These are phyloP conservation scores for Macropus fuliginosus DNA, from an alignment of 2,797 vertebrate genomes.

Conservation along the genomic window DNA sequence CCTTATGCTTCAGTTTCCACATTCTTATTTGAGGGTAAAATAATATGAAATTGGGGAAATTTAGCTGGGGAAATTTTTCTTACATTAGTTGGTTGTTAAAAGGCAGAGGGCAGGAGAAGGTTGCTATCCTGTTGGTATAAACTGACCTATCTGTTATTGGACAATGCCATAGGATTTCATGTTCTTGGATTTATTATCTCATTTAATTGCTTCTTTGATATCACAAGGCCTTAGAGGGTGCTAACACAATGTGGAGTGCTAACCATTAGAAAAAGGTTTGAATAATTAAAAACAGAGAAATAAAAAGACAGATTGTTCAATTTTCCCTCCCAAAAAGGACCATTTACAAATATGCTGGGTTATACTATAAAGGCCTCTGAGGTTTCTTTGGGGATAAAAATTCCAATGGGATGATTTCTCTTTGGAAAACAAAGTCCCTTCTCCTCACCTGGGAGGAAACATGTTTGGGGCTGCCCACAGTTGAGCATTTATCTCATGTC, in stretches of 20 bases:
- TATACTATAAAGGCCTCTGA: background rate
- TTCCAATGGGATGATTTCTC: background rate
- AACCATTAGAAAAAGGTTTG: background rate
- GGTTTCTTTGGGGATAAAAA: conserved; percentile 37
- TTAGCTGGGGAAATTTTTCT: background rate
- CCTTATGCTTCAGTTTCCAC: background rate
- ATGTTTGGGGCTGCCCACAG: conserved; percentile 11
- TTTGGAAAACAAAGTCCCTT: background rate
- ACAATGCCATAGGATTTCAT: background rate
- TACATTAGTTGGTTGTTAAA: background rate
- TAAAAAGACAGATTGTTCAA: conserved; percentile 12
- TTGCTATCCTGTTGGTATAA: background rate
- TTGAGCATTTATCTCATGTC: conserved; percentile 47
- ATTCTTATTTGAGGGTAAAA: background rate
- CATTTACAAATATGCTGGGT: conserved; percentile 26
- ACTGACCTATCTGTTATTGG: conserved; percentile 11
- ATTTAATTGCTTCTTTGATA: background rate
- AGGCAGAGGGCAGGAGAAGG: conserved; percentile 11
- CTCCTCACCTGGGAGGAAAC: conserved; percentile 44
- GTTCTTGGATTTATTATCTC: conserved; percentile 6
- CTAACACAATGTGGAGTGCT: background rate
- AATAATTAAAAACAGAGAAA: background rate
- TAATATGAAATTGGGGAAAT: background rate
- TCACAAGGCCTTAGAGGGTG: conserved; percentile 21
- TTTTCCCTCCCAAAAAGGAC: conserved; percentile 9